Percentiles rank a stretch among this genome's conserved stretches.
Conservation (phyloP, 2,888 invertebrate species). For the Antheraea assamensis region DNA sequence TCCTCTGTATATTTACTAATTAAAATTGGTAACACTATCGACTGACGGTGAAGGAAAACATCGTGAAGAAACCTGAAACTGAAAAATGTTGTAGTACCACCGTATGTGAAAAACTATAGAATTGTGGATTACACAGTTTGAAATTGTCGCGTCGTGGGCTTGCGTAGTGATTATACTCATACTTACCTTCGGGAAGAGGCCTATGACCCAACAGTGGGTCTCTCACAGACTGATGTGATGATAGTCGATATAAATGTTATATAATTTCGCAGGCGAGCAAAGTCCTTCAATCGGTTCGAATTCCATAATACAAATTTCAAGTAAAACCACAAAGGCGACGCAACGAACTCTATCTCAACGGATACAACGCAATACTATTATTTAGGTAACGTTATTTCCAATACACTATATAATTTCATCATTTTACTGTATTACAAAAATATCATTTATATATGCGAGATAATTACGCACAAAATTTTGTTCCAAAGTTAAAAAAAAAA, state of each 20-base stretch:
- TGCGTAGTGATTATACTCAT: no score
- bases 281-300: constrained; percentile 87
- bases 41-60: no score
- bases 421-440: background rate
- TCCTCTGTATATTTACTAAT: no score
- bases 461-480: background rate
- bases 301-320: constrained; percentile 83
- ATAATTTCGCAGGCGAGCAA: constrained; percentile 86
- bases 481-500: background rate
- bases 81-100: no score
- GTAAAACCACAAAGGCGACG: constrained; percentile 22
- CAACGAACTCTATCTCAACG: background rate
- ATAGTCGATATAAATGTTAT: background rate
- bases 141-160: no score
- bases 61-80: no score
- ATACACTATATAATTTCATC: background rate
- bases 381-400: constrained; percentile 10
- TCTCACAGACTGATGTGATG: no score
- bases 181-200: no score
- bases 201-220: no score
- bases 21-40: no score
- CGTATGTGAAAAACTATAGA: no score
- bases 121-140: no score
- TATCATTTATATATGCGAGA: background rate
- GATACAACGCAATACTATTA: background rate